These are phyloP conservation scores for Spea hammondii DNA, from an alignment of 2,797 vertebrate species.

Conservation along the genomic window DNA sequence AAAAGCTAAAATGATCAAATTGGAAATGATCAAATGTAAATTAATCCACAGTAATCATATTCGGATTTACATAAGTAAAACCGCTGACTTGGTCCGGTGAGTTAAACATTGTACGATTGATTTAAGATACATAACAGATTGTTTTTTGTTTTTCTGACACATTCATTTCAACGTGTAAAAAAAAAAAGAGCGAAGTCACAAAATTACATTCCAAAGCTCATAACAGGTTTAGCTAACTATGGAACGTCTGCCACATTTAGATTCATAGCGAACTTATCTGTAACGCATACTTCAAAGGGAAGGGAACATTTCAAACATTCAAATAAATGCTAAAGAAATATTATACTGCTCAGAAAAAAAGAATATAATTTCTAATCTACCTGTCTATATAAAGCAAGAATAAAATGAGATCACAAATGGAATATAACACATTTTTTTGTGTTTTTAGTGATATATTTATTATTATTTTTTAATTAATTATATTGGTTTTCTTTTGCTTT, in stretches of 20 bases:
- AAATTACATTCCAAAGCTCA: constrained; percentile 34
- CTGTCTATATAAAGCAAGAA: background rate
- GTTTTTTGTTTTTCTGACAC: constrained; percentile 45
- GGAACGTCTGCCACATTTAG: constrained; percentile 47
- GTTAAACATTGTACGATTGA: constrained; percentile 22
- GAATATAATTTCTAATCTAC: background rate
- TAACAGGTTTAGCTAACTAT: constrained; percentile 52
- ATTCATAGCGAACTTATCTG: constrained; percentile 36
- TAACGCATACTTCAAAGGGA: constrained; percentile 41
- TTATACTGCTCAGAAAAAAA: constrained; percentile 4
- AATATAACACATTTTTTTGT: constrained; percentile 1
- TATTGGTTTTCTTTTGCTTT: constrained; percentile 1
- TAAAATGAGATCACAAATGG: background rate
- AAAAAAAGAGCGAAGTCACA: constrained; percentile 22
- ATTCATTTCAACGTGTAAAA: constrained; percentile 35
- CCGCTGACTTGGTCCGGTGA: background rate
- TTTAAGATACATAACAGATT: constrained; percentile 22
- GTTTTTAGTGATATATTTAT: background rate
- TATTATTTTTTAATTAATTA: constrained; percentile 3
- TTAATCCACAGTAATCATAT: constrained; percentile 1
- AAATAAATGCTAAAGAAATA: constrained; percentile 11
- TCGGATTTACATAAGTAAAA: constrained; percentile 37
- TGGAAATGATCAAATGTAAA: constrained; percentile 11
- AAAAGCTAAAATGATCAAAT: constrained; percentile 2
- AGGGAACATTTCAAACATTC: constrained; percentile 27